Evolutionary conservation across 2,888 invertebrate species (phyloP).

Genomic region (Serrognathus titanus): DNA sequence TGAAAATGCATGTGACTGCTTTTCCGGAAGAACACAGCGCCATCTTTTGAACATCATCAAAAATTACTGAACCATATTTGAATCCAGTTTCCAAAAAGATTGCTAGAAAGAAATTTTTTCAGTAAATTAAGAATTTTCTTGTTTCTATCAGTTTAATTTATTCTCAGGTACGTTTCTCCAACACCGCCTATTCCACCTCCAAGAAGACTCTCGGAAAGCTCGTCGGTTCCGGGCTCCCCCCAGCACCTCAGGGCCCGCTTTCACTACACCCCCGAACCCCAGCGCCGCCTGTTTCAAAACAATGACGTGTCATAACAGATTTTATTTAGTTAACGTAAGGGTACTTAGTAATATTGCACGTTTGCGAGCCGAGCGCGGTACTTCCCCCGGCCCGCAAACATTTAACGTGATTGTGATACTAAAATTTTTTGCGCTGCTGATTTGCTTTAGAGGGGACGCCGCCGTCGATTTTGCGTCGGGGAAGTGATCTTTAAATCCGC

Average conservation of each 20-base stretch:
- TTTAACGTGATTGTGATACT: constrained; percentile 2
- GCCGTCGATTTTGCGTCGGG: no score
- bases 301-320: constrained; percentile 43
- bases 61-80: no score
- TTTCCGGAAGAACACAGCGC: no score
- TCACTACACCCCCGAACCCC: constrained; percentile 59
- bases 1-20: no score
- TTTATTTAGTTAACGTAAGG: constrained; percentile 12
- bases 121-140: background rate
- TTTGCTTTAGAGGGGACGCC: no score
- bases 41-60: no score
- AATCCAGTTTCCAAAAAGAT: no score
- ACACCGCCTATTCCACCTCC: constrained; percentile 62
- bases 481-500: no score
- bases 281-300: constrained; percentile 53
- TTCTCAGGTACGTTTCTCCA: constrained; percentile 56
- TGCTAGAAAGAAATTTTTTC: no score
- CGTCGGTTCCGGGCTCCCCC: constrained; percentile 66
- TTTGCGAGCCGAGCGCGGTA: background rate
- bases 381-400: background rate
- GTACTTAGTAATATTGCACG: constrained; percentile 3
- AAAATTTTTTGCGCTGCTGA: background rate
- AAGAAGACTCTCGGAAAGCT: constrained; percentile 64
- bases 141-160: background rate
- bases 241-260: constrained; percentile 63